phyloP scores from a whole-genome alignment of 2,888 invertebrate genomes.

The Lepidonotus clava region DNA sequence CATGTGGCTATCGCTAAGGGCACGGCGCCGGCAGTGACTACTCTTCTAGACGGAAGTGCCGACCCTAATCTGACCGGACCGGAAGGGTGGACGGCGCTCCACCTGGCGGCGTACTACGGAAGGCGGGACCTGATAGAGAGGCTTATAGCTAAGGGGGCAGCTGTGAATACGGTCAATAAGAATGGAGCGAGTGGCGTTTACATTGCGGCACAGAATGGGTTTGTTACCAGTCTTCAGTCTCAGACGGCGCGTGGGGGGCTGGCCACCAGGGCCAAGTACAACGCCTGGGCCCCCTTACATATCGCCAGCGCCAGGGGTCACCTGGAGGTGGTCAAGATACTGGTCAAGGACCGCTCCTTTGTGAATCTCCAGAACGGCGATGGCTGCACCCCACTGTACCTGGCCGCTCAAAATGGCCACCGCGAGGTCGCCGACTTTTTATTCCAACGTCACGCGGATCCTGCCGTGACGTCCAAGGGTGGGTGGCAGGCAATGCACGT shows the following conservation, averaged over 20 bases:
- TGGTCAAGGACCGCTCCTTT: conserved; percentile 51
- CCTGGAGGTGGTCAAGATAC: conserved; percentile 41
- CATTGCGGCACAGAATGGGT: conserved; percentile 58
- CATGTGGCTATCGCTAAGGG: conserved; percentile 59
- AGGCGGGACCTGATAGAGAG: conserved; percentile 56
- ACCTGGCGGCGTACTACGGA: conserved; percentile 57
- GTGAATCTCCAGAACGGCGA: conserved; percentile 57
- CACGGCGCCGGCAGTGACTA: conserved; percentile 54
- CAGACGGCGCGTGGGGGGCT: background rate
- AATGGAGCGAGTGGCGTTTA: conserved; percentile 57
- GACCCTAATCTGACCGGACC: conserved; percentile 59
- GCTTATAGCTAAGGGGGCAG: conserved; percentile 28
- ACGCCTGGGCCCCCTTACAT: conserved; percentile 63
- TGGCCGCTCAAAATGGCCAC: conserved; percentile 61
- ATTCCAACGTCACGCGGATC: conserved; percentile 47
- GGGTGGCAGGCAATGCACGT: conserved; percentile 62
- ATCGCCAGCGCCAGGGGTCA: conserved; percentile 61
- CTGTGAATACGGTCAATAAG: background rate
- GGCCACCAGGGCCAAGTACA: background rate
- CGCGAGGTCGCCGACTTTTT: conserved; percentile 50
- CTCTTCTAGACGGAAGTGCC: conserved; percentile 46
- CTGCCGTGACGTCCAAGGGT: background rate
- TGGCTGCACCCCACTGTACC: conserved; percentile 61
- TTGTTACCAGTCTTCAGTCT: background rate
- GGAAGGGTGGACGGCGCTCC: conserved; percentile 62